Percentiles rank a stretch among this genome's conserved stretches.
Conservation (phyloP, 2,797 vertebrate genomes). For the Heliangelus exortis region DNA sequence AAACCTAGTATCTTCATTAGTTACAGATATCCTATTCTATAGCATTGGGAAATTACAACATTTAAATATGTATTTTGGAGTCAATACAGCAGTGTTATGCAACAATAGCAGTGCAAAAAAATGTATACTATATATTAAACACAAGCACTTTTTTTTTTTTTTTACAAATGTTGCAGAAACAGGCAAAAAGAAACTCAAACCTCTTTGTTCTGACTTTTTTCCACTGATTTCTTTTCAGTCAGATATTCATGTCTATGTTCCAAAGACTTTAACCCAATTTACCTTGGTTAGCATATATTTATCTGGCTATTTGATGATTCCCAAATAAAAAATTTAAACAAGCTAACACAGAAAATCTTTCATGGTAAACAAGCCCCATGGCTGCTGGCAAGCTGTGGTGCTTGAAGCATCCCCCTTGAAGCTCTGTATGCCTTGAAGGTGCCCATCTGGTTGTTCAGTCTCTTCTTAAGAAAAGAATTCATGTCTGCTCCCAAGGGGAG, state of each 20-base stretch:
- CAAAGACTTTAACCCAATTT: slow-evolving; percentile 48
- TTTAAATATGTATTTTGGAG: slow-evolving; percentile 3
- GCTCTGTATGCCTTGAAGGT: slow-evolving; percentile 45
- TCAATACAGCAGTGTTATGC: neutral
- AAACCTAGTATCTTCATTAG: slow-evolving; percentile 31
- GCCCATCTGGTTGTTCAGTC: slow-evolving; percentile 48
- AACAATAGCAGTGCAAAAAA: neutral
- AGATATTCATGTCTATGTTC: slow-evolving; percentile 52
- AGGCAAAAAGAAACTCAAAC: neutral
- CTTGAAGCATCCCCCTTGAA: slow-evolving; percentile 51
- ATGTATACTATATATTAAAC: neutral
- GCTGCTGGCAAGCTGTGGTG: slow-evolving; percentile 1
- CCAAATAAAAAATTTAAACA: slow-evolving; percentile 72
- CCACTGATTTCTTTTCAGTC: slow-evolving; percentile 38
- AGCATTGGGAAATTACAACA: neutral
- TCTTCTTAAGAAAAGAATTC: slow-evolving; percentile 34
- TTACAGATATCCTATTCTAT: neutral
- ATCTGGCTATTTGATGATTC: slow-evolving; percentile 48
- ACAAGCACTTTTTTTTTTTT: neutral
- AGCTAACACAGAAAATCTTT: slow-evolving; percentile 45
- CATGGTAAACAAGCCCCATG: slow-evolving; percentile 43
- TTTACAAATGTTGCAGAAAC: neutral
- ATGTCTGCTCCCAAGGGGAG: slow-evolving; percentile 33
- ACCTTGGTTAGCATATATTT: slow-evolving; percentile 65
- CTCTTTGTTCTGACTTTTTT: slow-evolving; percentile 23